Base-by-base conservation (phyloP, 2,113 vertebrate species). In the Campylomormyrus numenius region DNA sequence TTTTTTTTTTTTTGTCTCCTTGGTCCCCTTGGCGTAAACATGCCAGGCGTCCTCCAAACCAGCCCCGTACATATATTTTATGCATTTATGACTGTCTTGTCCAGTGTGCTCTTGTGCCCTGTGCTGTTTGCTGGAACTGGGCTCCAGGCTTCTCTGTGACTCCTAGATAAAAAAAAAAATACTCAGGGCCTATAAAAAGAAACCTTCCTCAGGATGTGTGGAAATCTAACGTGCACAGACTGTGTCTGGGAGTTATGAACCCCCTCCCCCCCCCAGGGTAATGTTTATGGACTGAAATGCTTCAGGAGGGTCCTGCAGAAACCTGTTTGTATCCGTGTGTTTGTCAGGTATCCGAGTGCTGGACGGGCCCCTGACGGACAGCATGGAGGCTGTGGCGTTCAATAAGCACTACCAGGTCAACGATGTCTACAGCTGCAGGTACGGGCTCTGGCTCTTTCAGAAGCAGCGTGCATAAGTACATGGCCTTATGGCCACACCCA, bases 361-460 rank as follows among this genome's bases (percentile, higher is more conserved):
- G 92, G 98, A 99, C 0, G 98, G 98, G 45, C 98, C 98, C 0
- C 96, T 99, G 48, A 99, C 98, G 0, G 98, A 99, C 95, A 99
- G 98, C 94, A 97, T 99, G 96, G 98, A 99, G 94, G 98, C 98
- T 0, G 94, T 98, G 0, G 98, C 98, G 0, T 99, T 99, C 95
- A 99, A 99, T 94, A 99, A 99, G 93, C 98, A 99, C 93, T 99
- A 99, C 92, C 98, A 99, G 95, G 96, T 99, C 94, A 99, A 99
- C 0, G 98, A 99, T 92, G 97, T 99, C 94, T 99, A 99, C 95
- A 99, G 98, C 95, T 99, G 98, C 97, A 99, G 98, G 98, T 89
- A 31, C 5, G 15, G 5, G 11, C 52, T 9, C 21, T 62, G 56
- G 24, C 11, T 62, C 24, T n/a, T 58, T 8, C 56, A 58, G 6